phyloP scores from a whole-genome alignment of 2,797 vertebrate genomes.

The Tokudaia muenninki region DNA sequence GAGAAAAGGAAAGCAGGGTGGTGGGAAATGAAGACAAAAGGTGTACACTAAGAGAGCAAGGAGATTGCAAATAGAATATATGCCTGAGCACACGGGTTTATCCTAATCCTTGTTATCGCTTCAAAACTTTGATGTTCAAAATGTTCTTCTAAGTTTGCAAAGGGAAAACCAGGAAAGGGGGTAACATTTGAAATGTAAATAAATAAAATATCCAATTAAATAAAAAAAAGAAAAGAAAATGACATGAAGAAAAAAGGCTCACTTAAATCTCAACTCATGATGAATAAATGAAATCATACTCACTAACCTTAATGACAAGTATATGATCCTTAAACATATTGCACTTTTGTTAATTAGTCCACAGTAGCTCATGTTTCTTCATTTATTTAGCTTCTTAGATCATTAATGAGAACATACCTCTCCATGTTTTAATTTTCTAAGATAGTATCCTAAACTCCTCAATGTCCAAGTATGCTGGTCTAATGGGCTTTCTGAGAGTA shows the following conservation, averaged over 20 bases:
- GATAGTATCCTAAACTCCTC: not conserved
- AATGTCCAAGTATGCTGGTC: not conserved
- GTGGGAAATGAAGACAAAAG: not conserved
- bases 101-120: not conserved
- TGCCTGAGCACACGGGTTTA: not conserved
- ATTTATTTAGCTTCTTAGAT: not conserved
- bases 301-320: not conserved
- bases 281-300: not conserved
- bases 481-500: not conserved
- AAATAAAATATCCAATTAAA: too few relatives aligned
- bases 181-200: too few relatives aligned
- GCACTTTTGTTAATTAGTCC: not conserved
- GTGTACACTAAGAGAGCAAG: not conserved
- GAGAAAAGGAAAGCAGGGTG: not conserved
- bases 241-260: not conserved
- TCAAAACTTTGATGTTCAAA: not conserved
- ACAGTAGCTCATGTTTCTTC: not conserved
- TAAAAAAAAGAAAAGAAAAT: too few relatives aligned
- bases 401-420: not conserved
- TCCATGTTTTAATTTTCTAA: conserved; percentile 2
- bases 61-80: not conserved
- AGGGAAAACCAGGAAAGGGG: too few relatives aligned
- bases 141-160: not conserved
- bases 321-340: not conserved
- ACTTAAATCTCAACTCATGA: not conserved